Conservation (phyloP, 2,113 vertebrate genomes). For the Jacana jacana region DNA sequence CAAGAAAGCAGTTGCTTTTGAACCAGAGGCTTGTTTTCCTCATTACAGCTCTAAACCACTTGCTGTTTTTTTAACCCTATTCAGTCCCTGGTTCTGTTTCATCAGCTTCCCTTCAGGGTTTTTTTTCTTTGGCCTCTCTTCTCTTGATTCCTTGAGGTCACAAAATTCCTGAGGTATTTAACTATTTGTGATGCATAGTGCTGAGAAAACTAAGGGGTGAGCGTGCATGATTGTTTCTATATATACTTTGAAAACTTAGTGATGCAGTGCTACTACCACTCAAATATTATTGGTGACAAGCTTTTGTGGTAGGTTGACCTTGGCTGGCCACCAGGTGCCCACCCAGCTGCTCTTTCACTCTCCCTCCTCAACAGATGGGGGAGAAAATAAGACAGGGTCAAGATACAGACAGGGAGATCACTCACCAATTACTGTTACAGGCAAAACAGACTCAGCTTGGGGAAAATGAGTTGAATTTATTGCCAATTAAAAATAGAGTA, state of each 20-base stretch:
- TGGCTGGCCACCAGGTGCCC: background rate
- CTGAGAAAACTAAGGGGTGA: background rate
- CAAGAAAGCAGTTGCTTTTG: constrained; percentile 41
- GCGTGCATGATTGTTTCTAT: background rate
- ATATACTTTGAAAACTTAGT: background rate
- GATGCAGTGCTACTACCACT: background rate
- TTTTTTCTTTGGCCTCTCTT: background rate
- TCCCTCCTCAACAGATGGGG: background rate
- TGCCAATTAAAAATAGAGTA: background rate
- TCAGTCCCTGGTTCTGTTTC: background rate
- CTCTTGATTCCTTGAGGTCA: background rate
- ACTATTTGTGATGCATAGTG: background rate
- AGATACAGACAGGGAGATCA: background rate
- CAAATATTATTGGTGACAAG: background rate
- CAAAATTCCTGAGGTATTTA: constrained; percentile 11
- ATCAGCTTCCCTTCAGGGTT: background rate
- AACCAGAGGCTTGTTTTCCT: constrained; percentile 32
- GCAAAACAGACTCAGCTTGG: background rate
- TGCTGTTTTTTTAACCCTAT: constrained; percentile 5
- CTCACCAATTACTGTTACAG: background rate
- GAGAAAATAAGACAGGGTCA: background rate
- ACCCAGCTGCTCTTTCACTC: background rate
- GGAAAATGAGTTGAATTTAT: background rate
- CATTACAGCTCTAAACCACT: constrained; percentile 9
- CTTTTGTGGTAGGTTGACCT: background rate